Base-by-base conservation (phyloP, 2,113 vertebrate genomes). In the Mirounga angustirostris region DNA sequence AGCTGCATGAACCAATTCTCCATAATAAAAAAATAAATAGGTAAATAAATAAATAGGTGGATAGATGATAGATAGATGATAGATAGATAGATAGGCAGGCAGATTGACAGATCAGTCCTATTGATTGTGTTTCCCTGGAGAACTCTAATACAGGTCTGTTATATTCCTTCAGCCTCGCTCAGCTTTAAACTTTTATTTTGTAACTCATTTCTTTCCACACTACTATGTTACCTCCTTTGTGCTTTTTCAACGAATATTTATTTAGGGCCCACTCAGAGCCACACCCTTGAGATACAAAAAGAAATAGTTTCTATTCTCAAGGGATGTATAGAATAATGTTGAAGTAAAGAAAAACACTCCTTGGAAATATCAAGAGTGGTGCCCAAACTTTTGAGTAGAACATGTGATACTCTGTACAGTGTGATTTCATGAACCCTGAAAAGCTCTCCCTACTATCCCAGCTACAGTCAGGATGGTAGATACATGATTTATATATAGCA, bases 191-290 rank as follows among this genome's bases (percentile, higher is more conserved):
- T 73, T 81, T 43, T 92, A 71, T 46, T 87, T 88, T 46, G 30
- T 33, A 87, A 30, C 26, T 28, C 36, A 67, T 54, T 69, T 58
- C n/a, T 89, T 92, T 80, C 84, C 28, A 67, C 6, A 54, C 6
- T 85, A 50, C 9, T 58, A 7, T 74, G 33, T 43, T 91, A 76
- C 2, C 52, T 86, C 43, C 18, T 89, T 69, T 56, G 50, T 79
- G 56, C 8, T 94, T 91, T 81, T 97, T 81, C 46, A 86, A 74
- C 54, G 88, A 95, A 54, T 95, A 94, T 59, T 73, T 89, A 91
- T 71, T 61, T 83, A 91, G 4, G 13, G 16, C 19, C 13, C 22
- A 59, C 22, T 79, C 58, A 87, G 28, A 76, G 33, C 4, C 33
- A 76, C 14, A 36, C 4, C 15, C 54, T 74, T 83, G 59, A 78